A percentile compares a stretch with the other conserved stretches of the same genome.
phyloP scores from a whole-genome alignment of 2,797 vertebrate species.

The Crotalus adamanteus region DNA sequence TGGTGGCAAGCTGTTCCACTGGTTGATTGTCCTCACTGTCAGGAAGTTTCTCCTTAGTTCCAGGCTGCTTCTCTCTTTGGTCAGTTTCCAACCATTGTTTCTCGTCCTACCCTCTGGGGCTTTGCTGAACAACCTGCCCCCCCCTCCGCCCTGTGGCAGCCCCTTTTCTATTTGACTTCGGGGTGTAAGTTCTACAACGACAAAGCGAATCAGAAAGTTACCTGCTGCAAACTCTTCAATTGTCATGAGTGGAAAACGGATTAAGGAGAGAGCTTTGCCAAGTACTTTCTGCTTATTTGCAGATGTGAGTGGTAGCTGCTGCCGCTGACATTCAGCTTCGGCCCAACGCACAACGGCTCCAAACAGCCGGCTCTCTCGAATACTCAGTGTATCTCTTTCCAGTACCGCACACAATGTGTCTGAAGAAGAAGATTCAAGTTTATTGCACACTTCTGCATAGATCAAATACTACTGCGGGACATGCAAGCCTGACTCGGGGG shows the following conservation, averaged over 20 bases:
- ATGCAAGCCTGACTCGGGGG: background rate
- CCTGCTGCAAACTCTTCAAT: slow-evolving; percentile 83
- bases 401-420: slow-evolving; percentile 86
- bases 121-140: too few species aligned
- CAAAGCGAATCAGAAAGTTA: slow-evolving; percentile 49
- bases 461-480: background rate
- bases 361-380: slow-evolving; percentile 88
- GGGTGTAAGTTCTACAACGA: background rate
- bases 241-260: slow-evolving; percentile 81
- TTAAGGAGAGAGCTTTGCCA: slow-evolving; percentile 77
- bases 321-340: slow-evolving; percentile 79
- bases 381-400: slow-evolving; percentile 94
- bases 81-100: too few species aligned
- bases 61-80: too few species aligned
- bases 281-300: slow-evolving; percentile 80
- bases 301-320: slow-evolving; percentile 74
- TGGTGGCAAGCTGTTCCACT: too few species aligned
- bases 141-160: too few species aligned
- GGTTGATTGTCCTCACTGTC: too few species aligned
- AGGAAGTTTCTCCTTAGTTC: too few species aligned
- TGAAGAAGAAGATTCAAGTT: slow-evolving; percentile 38
- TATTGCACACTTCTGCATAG: slow-evolving; percentile 5
- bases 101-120: too few species aligned
- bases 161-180: background rate
- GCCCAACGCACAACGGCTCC: slow-evolving; percentile 80